Evolutionary conservation across 2,888 invertebrate species (phyloP).

Genomic region (Sepioteuthis lessoniana): DNA sequence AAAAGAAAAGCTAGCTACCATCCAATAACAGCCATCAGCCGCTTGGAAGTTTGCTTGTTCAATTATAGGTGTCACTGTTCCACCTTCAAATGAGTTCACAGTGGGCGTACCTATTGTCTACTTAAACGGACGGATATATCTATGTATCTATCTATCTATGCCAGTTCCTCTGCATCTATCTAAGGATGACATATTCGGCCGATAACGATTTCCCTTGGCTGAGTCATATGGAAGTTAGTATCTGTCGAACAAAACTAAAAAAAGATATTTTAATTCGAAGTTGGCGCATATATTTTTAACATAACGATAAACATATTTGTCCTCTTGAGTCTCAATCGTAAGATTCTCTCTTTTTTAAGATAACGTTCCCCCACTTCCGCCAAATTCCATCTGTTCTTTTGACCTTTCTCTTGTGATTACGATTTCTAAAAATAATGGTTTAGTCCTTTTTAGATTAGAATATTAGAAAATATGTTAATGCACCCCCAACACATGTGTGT

Average conservation of each 20-base stretch:
- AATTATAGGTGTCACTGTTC: too few species aligned
- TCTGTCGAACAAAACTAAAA: background rate
- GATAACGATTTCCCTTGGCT: background rate
- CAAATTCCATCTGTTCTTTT: background rate
- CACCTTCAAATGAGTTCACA: too few species aligned
- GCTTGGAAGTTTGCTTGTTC: too few species aligned
- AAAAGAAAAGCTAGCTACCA: too few species aligned
- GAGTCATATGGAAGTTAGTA: background rate
- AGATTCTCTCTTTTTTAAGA: background rate
- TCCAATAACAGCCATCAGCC: too few species aligned
- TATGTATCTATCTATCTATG: too few species aligned
- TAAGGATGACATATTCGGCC: background rate
- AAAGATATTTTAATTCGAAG: background rate
- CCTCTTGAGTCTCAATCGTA: background rate
- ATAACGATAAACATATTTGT: background rate
- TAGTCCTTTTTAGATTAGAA: too few species aligned
- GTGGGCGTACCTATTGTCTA: background rate
- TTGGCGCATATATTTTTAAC: background rate
- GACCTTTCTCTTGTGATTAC: background rate
- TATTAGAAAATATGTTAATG: too few species aligned
- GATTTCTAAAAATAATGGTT: too few species aligned
- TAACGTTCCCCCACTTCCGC: background rate
- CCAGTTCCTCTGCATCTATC: too few species aligned
- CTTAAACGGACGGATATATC: too few species aligned
- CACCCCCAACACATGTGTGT: too few species aligned